phyloP scores from a whole-genome alignment of 92 coral and sea anemone species.

The Meandrina meandrites region DNA sequence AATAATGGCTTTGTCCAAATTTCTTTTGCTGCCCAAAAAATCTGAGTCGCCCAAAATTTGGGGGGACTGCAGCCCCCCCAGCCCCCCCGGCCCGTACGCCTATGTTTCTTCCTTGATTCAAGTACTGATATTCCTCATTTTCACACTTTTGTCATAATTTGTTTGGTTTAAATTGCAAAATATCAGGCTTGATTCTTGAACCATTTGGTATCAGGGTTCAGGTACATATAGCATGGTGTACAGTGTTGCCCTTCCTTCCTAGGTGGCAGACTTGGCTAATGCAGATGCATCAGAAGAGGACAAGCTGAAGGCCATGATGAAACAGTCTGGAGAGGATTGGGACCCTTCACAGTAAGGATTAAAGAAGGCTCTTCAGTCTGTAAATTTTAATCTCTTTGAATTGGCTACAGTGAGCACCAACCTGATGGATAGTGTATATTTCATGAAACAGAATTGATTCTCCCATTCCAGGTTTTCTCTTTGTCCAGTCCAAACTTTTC shows the following conservation, averaged over 20 bases:
- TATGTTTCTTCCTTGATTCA: neutral
- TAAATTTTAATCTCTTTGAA: neutral
- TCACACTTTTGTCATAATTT: neutral
- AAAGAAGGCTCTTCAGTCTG: neutral
- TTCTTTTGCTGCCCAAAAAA: no score
- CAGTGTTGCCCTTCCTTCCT: conserved; percentile 8
- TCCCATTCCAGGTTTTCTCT: neutral
- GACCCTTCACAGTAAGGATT: conserved; percentile 85
- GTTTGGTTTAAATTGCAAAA: neutral
- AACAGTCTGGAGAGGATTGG: conserved; percentile 99
- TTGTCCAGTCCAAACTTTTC: neutral
- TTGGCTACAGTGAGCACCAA: neutral
- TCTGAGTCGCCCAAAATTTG: no score
- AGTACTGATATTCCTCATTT: neutral
- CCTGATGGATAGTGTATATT: neutral
- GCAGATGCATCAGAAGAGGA: conserved; percentile 99
- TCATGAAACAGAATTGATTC: neutral
- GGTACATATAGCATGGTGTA: neutral
- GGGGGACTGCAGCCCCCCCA: no score
- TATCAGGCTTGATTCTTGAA: neutral
- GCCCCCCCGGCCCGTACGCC: no score
- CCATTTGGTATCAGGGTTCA: conserved; percentile 15
- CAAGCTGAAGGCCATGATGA: conserved; percentile 97
- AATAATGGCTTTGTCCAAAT: no score
- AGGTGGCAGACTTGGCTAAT: conserved; percentile 92